Base-by-base conservation (phyloP, 2,797 vertebrate species). In the Neoniphon sammara region DNA sequence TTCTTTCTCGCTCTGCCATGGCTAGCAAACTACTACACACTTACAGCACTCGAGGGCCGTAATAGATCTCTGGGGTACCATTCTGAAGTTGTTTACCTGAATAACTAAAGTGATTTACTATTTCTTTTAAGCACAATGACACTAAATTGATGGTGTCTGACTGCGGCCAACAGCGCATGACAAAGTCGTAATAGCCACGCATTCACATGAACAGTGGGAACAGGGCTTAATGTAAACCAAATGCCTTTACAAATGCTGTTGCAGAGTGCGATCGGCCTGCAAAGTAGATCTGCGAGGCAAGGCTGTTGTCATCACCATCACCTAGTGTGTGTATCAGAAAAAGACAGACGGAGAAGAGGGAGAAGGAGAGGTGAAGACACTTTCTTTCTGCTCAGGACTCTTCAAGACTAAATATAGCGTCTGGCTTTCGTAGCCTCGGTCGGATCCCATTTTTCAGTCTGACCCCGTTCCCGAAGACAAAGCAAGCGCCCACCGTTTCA, bases 361-460 rank as follows among this genome's bases (percentile, higher is more conserved):
- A 75, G 77, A 87, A 69, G 53, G 44, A 47, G 73, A 83, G 90
- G 84, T 88, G 82, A 88, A 72, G 77, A 87, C 67, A 71, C 70
- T 77, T 83, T 85, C 61, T 66, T 71, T 87, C 74, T 36, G 42
- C 68, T 75, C 52, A 58, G 73, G 62, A 71, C 79, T 85, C 69
- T 62, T 58, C 42, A 73, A 80, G 73, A 81, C 85, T 91, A 90
- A 92, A 93, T 86, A 91, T 84, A 92, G 81, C 12, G 34, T 85
- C 82, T 86, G 76, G 81, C 64, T 90, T 87, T 88, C 77, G 80
- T 70, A 67, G 72, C 73, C 73, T 77, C 36, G 2, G 70, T 80
- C 75, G 65, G 62, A 89, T 75, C 78, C 78, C 85, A 91, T 90
- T 89, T 90, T 88, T 93, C 85, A 89, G 71, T 88, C 90, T 91